phyloP scores from a whole-genome alignment of 1,140 invertebrate genomes.

The Scaptomyza hsui region DNA sequence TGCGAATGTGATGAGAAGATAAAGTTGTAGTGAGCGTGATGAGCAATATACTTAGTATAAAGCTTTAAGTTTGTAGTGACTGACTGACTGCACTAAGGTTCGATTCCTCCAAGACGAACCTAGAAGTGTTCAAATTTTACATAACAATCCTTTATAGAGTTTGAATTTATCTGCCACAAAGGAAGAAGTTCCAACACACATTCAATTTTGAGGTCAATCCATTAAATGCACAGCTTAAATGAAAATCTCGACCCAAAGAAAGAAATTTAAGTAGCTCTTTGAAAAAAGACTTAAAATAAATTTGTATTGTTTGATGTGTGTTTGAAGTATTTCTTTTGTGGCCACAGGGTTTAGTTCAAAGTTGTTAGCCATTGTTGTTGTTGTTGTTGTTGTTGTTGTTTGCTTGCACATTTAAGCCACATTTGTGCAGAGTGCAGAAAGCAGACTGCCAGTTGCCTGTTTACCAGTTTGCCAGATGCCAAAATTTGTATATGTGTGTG shows the following conservation, averaged over 20 bases:
- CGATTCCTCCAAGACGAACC: no score
- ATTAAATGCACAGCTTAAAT: neutral
- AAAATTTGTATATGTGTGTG: slow-evolving; percentile 45
- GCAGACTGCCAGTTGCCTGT: slow-evolving; percentile 25
- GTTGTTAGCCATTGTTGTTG: slow-evolving; percentile 40
- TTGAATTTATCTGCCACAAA: no score
- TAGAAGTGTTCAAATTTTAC: no score
- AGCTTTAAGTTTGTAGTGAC: no score
- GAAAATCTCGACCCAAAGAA: neutral
- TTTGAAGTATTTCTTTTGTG: slow-evolving; percentile 9
- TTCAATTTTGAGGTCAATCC: neutral
- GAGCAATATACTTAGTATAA: no score
- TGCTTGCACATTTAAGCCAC: slow-evolving; percentile 49
- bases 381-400: slow-evolving; percentile 1
- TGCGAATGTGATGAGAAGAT: no score
- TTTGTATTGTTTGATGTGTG: neutral
- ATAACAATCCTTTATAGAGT: no score
- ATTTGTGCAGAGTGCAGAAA: slow-evolving; percentile 54
- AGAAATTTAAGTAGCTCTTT: neutral
- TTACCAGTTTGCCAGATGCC: slow-evolving; percentile 31
- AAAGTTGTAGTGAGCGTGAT: no score
- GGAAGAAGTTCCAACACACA: no score
- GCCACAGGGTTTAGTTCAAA: slow-evolving; percentile 13
- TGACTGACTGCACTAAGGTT: no score
- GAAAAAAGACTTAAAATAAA: neutral